A percentile compares a stretch with the other conserved stretches of the same genome.
Conservation (phyloP, 2,888 invertebrate species). For the Salticus scenicus region DNA sequence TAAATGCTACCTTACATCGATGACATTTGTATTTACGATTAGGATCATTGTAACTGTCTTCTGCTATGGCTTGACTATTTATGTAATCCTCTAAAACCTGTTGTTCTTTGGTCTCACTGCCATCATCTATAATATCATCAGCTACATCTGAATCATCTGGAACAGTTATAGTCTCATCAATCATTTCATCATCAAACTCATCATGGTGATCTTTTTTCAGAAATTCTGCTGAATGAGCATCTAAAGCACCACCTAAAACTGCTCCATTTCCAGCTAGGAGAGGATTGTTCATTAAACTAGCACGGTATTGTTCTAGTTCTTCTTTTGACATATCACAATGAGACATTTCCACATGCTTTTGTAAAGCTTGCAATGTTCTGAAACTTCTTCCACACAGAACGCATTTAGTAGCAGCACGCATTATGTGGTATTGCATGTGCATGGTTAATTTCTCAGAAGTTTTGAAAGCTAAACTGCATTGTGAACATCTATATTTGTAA, state of each 20-base stretch:
- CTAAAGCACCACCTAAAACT: constrained; percentile 78
- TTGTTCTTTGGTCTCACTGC: constrained; percentile 79
- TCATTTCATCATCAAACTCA: constrained; percentile 56
- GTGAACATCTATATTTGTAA: constrained; percentile 95
- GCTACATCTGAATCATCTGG: constrained; percentile 44
- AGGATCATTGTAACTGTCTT: constrained; percentile 92
- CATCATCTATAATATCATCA: constrained; percentile 45
- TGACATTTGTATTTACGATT: constrained; percentile 94
- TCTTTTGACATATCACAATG: constrained; percentile 89
- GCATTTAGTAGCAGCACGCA: constrained; percentile 95
- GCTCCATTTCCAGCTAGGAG: constrained; percentile 81
- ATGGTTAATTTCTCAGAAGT: constrained; percentile 94
- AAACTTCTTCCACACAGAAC: constrained; percentile 93
- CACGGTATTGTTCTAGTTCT: constrained; percentile 86
- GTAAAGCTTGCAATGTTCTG: constrained; percentile 89
- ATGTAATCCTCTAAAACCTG: constrained; percentile 91
- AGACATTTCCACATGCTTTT: constrained; percentile 92
- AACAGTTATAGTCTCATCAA: constrained; percentile 33
- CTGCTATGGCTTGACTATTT: constrained; percentile 91
- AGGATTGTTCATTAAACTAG: constrained; percentile 85
- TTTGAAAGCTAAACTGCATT: constrained; percentile 97
- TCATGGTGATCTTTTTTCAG: constrained; percentile 76
- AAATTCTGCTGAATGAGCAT: constrained; percentile 73
- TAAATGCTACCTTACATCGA: constrained; percentile 93
- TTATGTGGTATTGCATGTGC: constrained; percentile 95